phyloP scores from a whole-genome alignment of 1,140 invertebrate genomes.

The Gerris buenoi region DNA sequence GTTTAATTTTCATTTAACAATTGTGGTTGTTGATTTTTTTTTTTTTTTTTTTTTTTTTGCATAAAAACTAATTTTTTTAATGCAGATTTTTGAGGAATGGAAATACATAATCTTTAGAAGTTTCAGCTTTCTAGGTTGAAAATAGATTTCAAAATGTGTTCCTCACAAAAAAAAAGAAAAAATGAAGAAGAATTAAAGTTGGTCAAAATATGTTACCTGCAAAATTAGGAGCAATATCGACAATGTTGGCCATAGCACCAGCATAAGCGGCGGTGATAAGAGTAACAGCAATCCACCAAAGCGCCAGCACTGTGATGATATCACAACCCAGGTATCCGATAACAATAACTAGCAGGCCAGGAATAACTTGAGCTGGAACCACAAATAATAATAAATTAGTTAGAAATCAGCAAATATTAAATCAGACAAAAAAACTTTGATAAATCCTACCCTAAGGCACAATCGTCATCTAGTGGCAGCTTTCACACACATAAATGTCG shows the following conservation, averaged over 20 bases:
- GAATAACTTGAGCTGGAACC: slow-evolving; percentile 45
- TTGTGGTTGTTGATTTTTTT: no score
- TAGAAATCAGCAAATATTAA: no score
- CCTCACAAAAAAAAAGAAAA: background rate
- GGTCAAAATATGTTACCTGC: no score
- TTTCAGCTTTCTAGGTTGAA: background rate
- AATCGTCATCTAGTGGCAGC: no score
- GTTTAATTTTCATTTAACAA: no score
- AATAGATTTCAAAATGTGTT: background rate
- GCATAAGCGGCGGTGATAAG: slow-evolving; percentile 55
- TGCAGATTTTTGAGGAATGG: background rate
- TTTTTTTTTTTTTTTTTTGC: no score
- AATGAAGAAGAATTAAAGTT: background rate
- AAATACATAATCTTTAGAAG: background rate
- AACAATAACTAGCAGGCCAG: slow-evolving; percentile 44
- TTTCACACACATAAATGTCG: no score
- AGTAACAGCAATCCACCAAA: slow-evolving; percentile 55
- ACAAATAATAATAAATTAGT: no score
- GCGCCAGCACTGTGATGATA: slow-evolving; percentile 38
- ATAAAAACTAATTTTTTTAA: background rate
- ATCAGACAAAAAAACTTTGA: no score
- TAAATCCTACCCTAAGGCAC: no score
- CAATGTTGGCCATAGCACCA: slow-evolving; percentile 59
- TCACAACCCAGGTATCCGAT: slow-evolving; percentile 51
- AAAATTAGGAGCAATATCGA: slow-evolving; percentile 56